phyloP scores from a whole-genome alignment of 2,888 invertebrate species.

The Phyto melanocephala region DNA sequence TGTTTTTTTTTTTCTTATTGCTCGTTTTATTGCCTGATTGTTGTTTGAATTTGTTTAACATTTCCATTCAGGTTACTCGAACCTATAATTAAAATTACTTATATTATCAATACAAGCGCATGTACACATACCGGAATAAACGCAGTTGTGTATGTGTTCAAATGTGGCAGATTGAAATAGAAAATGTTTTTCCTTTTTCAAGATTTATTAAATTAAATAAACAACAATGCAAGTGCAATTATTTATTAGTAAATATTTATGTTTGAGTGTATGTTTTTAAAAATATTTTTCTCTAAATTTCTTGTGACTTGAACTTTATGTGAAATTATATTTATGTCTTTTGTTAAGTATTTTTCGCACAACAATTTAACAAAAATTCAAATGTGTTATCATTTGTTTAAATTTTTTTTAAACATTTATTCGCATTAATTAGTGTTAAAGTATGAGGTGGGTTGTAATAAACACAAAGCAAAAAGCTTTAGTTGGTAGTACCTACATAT shows the following conservation, averaged over 20 bases:
- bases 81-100: conserved; percentile 57
- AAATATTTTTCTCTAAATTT: conserved; percentile 47
- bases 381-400: conserved; percentile 15
- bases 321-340: conserved; percentile 40
- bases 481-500: no score
- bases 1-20: not conserved
- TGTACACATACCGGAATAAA: not conserved
- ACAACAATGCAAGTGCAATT: no score
- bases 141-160: not conserved
- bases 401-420: conserved; percentile 7
- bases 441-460: no score
- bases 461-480: no score
- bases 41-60: conserved; percentile 53
- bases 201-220: conserved; percentile 24
- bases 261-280: conserved; percentile 29
- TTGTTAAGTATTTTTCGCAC: conserved; percentile 39
- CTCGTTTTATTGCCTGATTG: conserved; percentile 57
- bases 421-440: no score
- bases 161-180: not conserved
- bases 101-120: not conserved
- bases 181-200: no score
- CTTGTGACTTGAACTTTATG: conserved; percentile 57
- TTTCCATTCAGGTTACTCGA: conserved; percentile 30
- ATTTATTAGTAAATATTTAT: conserved; percentile 9
- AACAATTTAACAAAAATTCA: conserved; percentile 46